Conservation (phyloP, 1,140 invertebrate genomes). For the Drosophila dunni region DNA sequence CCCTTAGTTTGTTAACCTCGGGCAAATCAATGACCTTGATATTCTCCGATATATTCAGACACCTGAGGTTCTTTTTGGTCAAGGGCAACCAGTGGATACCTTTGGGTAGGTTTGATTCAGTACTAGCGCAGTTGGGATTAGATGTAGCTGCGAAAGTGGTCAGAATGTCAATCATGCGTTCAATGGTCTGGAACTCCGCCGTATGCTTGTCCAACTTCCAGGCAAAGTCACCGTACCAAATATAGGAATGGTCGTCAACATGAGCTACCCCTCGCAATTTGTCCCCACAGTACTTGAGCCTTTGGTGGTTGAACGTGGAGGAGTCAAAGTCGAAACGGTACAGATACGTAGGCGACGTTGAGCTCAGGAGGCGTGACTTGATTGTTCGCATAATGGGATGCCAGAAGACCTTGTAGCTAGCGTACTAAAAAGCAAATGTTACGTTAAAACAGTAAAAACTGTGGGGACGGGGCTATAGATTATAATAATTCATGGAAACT, state of each 20-base stretch:
- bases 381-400: slow-evolving; percentile 79
- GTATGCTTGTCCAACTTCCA: slow-evolving; percentile 80
- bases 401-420: slow-evolving; percentile 84
- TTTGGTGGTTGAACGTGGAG: slow-evolving; percentile 69
- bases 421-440: slow-evolving; percentile 47
- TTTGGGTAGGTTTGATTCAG: slow-evolving; percentile 20
- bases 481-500: background rate
- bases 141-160: slow-evolving; percentile 83
- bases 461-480: no score
- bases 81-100: slow-evolving; percentile 65
- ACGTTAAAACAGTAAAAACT: no score
- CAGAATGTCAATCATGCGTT: slow-evolving; percentile 85
- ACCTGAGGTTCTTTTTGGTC: slow-evolving; percentile 59
- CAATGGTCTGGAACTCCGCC: slow-evolving; percentile 79
- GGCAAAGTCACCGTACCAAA: slow-evolving; percentile 86
- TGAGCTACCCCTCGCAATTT: slow-evolving; percentile 86
- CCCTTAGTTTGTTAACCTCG: slow-evolving; percentile 61
- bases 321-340: slow-evolving; percentile 85
- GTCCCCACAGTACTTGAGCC: slow-evolving; percentile 69
- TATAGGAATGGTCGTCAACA: slow-evolving; percentile 88
- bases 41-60: slow-evolving; percentile 83
- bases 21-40: slow-evolving; percentile 80
- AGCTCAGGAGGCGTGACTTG: slow-evolving; percentile 45
- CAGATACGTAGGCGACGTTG: slow-evolving; percentile 79
- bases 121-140: slow-evolving; percentile 69